phyloP scores from a whole-genome alignment of 2,888 invertebrate species.

The Lymantria dispar region DNA sequence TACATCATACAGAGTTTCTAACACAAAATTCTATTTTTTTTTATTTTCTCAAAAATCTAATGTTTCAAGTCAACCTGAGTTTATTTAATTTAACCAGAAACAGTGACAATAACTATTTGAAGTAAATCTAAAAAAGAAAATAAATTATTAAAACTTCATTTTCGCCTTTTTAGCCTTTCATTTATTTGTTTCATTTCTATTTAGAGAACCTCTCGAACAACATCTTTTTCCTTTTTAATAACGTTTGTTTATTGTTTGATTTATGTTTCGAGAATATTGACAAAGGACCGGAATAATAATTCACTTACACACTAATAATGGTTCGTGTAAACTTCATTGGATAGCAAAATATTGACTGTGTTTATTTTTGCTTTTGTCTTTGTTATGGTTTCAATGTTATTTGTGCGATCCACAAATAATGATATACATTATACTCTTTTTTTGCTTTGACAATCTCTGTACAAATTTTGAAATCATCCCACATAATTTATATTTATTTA shows the following conservation, averaged over 20 bases:
- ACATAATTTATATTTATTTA: too few species aligned
- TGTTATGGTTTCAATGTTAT: not conserved
- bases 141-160: constrained; percentile 21
- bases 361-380: not conserved
- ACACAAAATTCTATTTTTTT: not conserved
- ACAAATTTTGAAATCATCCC: too few species aligned
- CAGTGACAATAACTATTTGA: constrained; percentile 22
- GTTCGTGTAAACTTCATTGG: constrained; percentile 11
- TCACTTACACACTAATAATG: constrained; percentile 22
- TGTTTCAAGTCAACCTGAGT: too few species aligned
- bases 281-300: constrained; percentile 26
- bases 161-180: constrained; percentile 16
- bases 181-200: constrained; percentile 27
- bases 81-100: constrained; percentile 24
- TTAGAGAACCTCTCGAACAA: constrained; percentile 13
- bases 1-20: too few species aligned
- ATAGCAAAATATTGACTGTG: not conserved
- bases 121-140: constrained; percentile 31
- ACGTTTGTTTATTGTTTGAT: constrained; percentile 23
- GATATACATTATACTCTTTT: too few species aligned
- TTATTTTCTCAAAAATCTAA: too few species aligned
- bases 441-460: too few species aligned
- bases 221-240: constrained; percentile 24
- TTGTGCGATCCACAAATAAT: not conserved
- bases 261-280: constrained; percentile 26